phyloP scores from a whole-genome alignment of 2,797 vertebrate species.

The Oreochromis grahami region DNA sequence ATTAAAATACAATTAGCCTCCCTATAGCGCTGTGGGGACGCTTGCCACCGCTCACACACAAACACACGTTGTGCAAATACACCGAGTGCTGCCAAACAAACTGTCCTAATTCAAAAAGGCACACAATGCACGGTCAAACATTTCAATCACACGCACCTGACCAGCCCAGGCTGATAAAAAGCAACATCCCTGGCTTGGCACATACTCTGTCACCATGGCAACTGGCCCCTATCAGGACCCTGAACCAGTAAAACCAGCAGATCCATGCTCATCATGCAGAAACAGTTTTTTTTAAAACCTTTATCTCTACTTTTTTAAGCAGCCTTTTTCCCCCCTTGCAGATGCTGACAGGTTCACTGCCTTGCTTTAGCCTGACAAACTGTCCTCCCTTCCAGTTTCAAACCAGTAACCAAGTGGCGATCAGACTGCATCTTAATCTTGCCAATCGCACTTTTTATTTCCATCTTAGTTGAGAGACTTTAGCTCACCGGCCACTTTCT shows the following conservation, averaged over 20 bases:
- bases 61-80: constrained; percentile 12
- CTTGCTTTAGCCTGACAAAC: not conserved
- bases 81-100: constrained; percentile 16
- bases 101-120: constrained; percentile 23
- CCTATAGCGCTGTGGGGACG: constrained; percentile 30
- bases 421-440: not conserved
- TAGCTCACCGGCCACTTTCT: not conserved
- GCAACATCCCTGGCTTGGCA: constrained; percentile 29
- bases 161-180: constrained; percentile 59
- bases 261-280: not conserved
- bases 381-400: not conserved
- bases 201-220: constrained; percentile 49
- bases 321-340: not conserved
- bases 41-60: not conserved
- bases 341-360: not conserved
- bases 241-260: constrained; percentile 35
- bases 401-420: not conserved
- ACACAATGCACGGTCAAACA: constrained; percentile 28
- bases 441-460: not conserved
- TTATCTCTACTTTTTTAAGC: not conserved
- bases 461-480: not conserved
- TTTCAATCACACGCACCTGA: constrained; percentile 34
- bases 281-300: not conserved
- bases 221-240: constrained; percentile 19
- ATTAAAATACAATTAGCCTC: constrained; percentile 70